These are phyloP conservation scores for Myotis daubentonii DNA, from an alignment of 2,797 vertebrate genomes.

Conservation along the genomic window DNA sequence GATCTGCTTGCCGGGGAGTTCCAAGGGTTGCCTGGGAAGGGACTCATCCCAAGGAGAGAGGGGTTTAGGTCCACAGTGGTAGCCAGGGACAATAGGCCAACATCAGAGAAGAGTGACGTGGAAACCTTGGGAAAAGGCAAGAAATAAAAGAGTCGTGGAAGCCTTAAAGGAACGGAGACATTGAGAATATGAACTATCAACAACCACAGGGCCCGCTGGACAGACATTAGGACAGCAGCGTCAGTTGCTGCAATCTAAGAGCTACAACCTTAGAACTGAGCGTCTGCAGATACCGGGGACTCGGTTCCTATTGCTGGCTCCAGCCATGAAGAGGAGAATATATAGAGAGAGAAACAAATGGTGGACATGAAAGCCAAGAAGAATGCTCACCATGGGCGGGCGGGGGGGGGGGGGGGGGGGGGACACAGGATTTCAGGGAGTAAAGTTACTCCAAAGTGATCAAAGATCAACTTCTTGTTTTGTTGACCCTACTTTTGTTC, in stretches of 20 bases:
- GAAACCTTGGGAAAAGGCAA: neutral
- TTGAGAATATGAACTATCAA: neutral
- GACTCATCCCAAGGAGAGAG: neutral
- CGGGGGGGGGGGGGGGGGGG: fast-evolving
- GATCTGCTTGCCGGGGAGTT: neutral
- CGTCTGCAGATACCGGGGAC: neutral
- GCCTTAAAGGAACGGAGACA: neutral
- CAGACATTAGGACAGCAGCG: neutral
- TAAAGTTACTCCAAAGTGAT: neutral
- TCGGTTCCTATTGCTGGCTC: neutral
- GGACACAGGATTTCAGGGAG: neutral
- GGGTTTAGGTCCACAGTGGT: neutral
- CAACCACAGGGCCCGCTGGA: no score
- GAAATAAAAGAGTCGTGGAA: neutral
- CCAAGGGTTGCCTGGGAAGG: neutral
- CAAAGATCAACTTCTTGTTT: neutral
- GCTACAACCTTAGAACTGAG: neutral
- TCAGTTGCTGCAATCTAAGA: neutral
- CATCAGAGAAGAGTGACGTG: neutral
- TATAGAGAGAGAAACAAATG: neutral
- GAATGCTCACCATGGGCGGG: neutral
- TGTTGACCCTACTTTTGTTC: neutral
- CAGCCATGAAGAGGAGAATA: neutral
- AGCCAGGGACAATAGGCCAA: neutral
- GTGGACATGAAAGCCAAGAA: neutral